Conservation (phyloP, 2,888 invertebrate species). For the Hydriomena furcata region DNA sequence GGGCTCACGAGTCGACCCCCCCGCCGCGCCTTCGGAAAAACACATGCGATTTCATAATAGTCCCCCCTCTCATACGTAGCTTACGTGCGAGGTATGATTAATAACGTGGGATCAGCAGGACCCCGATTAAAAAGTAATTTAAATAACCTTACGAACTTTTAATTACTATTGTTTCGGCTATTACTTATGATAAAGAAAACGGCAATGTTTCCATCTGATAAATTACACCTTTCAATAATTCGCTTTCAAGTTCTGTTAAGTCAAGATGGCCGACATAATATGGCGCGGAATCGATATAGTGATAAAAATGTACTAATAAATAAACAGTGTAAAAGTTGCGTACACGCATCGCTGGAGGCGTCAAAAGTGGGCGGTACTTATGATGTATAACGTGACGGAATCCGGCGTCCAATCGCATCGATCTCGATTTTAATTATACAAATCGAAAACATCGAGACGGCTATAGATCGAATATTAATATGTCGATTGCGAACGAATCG, state of each 20-base stretch:
- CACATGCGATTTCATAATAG: constrained; percentile 74
- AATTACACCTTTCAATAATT: constrained; percentile 28
- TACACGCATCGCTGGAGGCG: constrained; percentile 79
- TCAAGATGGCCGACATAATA: constrained; percentile 57
- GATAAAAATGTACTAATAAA: constrained; percentile 61
- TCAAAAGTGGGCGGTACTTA: constrained; percentile 79
- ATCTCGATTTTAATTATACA: constrained; percentile 82
- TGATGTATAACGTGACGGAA: constrained; percentile 80
- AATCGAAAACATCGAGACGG: constrained; percentile 76
- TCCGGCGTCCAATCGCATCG: constrained; percentile 75
- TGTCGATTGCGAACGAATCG: constrained; percentile 71
- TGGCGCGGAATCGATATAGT: constrained; percentile 54
- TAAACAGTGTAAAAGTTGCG: constrained; percentile 66
- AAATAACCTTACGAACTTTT: constrained; percentile 40
- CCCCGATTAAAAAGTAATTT: constrained; percentile 57
- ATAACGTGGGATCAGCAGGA: constrained; percentile 56
- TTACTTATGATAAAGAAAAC: constrained; percentile 10
- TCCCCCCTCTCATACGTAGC: constrained; percentile 48
- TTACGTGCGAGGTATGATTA: constrained; percentile 59
- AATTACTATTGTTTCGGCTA: constrained; percentile 25
- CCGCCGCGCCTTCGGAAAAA: constrained; percentile 57
- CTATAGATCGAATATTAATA: constrained; percentile 81
- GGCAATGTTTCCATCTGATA: constrained; percentile 15
- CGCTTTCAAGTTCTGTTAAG: constrained; percentile 36
- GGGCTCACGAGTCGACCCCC: constrained; percentile 67